Evolutionary conservation across 2,113 vertebrate species (phyloP).

Genomic region (Monarcha castaneiventris): DNA sequence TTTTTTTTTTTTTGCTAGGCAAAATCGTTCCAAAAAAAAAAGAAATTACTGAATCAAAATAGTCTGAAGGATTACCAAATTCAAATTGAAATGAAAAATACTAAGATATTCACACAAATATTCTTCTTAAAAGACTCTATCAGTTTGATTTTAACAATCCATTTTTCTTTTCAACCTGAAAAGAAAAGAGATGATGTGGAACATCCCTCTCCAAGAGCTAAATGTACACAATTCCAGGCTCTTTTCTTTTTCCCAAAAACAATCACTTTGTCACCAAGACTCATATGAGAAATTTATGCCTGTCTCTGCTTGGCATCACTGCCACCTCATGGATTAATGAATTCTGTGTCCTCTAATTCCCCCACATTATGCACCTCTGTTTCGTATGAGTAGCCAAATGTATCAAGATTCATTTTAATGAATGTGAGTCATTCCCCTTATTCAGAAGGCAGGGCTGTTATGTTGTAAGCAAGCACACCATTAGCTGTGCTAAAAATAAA

Average conservation of each 20-base stretch:
- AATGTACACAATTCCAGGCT: constrained; percentile 2
- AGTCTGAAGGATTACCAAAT: background rate
- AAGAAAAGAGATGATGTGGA: background rate
- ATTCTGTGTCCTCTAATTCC: constrained; percentile 65
- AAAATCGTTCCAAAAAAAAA: background rate
- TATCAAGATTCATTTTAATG: constrained; percentile 71
- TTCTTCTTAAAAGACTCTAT: background rate
- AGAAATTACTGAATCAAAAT: background rate
- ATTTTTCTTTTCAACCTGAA: constrained; percentile 10
- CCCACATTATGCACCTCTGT: constrained; percentile 60
- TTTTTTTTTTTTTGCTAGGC: background rate
- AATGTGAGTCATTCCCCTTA: constrained; percentile 69
- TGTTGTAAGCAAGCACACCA: constrained; percentile 63
- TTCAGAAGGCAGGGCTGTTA: constrained; percentile 62
- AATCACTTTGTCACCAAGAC: constrained; percentile 40
- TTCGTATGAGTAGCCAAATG: constrained; percentile 65
- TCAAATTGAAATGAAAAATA: background rate
- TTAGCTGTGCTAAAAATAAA: constrained; percentile 73
- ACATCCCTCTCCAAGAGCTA: background rate
- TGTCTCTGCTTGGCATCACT: constrained; percentile 68
- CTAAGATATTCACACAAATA: background rate
- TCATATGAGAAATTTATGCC: constrained; percentile 44
- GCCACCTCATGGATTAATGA: constrained; percentile 72
- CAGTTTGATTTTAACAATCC: background rate
- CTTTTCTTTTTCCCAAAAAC: constrained; percentile 43